Evolutionary conservation across 2,113 vertebrate species (phyloP), one percentile per base, ranked within the genome.

Genomic region (Sylvia atricapilla): DNA sequence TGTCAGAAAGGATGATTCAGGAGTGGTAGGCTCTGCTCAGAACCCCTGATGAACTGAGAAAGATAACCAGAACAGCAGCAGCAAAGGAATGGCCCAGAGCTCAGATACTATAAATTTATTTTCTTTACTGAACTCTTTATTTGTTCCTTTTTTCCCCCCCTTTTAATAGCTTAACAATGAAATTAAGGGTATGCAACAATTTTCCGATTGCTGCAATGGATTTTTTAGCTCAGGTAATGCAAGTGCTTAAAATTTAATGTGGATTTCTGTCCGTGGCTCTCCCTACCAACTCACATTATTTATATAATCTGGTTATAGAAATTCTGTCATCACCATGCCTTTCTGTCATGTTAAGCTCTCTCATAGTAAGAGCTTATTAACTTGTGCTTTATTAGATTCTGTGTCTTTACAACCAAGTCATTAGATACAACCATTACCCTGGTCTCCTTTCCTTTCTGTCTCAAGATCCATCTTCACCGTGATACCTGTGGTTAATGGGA

Each of bases 311-410:
- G 28, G n/a, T 86, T 90, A 68, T 39, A 96, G 83, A 93, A 86
- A 92, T 81, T 66, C 39, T 87, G 59, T 50, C 75, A 93, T 64
- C 84, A 75, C 31, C 19, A 21, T 80, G 68, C 59, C 47, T 88
- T 90, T 90, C 64, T 95, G 79, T 92, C 92, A 78, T 28, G 56
- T 88, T 93, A 94, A 87, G 58, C 78, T 89, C 60, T 72, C 64
- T 91, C 64, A 77, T 15, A 89, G 90, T 59, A 44, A 83, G 49
- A 94, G 79, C 90, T 94, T 93, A 95, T 95, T 96, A 95, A 84
- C 95, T 92, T 56, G 39, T 78, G 64, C 56, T 90, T 93, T 93
- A 93, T 94, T 96, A 92, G 68, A 70, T 83, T 86, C 75, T 81
- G 24, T 94, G 56, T 79, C 85, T 94, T 94, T 94, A 80, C 78